Percentiles rank a stretch among this genome's conserved stretches.
These are phyloP conservation scores for Lasioglossum vierecki DNA, from an alignment of 2,888 invertebrate species.

Conservation along the genomic window DNA sequence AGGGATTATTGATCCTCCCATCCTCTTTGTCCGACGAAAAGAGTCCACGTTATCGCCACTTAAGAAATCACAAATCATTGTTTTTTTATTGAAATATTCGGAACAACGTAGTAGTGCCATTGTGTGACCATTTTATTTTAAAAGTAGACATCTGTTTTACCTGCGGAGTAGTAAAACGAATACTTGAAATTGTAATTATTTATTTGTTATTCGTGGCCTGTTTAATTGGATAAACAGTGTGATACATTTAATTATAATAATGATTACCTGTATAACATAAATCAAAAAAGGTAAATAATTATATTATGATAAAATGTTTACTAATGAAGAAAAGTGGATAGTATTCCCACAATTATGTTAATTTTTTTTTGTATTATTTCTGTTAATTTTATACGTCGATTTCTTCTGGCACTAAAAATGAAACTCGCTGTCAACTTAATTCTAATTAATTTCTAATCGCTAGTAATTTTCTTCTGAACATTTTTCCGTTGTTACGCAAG, in stretches of 20 bases:
- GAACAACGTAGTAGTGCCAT: neutral
- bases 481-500: neutral
- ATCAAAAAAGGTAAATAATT: no score
- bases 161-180: neutral
- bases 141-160: neutral
- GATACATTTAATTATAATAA: no score
- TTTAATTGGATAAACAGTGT: no score
- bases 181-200: neutral
- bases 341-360: no score
- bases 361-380: neutral
- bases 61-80: neutral
- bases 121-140: neutral
- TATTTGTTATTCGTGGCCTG: neutral
- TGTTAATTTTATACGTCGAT: neutral
- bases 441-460: neutral
- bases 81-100: neutral
- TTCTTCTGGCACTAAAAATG: neutral
- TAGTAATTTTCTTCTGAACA: neutral
- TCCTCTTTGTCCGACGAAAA: neutral
- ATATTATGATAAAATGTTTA: no score
- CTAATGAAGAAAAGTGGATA: no score
- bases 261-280: no score
- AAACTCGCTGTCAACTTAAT: neutral
- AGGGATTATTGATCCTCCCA: constrained; percentile 21
- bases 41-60: neutral